Conservation (phyloP, 2,113 vertebrate species). For the Verasper variegatus region DNA sequence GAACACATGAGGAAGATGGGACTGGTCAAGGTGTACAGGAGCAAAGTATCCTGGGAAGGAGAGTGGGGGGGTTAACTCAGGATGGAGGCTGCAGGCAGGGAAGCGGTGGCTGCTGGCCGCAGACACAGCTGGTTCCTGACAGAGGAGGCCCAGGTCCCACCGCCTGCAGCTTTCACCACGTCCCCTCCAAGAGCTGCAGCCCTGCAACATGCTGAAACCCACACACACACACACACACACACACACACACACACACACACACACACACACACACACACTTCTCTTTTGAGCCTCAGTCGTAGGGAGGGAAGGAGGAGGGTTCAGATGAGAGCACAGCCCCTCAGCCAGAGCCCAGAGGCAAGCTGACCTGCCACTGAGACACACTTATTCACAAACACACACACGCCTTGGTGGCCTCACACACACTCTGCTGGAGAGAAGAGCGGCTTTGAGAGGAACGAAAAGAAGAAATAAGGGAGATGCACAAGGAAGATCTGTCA, state of each 20-base stretch:
- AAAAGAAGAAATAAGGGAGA: constrained; percentile 33
- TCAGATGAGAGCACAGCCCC: constrained; percentile 72
- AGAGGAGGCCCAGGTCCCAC: constrained; percentile 81
- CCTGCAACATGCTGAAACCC: constrained; percentile 46
- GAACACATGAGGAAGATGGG: neutral
- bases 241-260: constrained; percentile 50
- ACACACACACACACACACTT: constrained; percentile 55
- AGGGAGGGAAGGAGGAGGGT: constrained; percentile 71
- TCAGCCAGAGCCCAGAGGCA: constrained; percentile 67
- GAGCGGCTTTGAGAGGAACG: constrained; percentile 2
- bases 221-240: constrained; percentile 51
- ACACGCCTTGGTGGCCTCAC: constrained; percentile 23
- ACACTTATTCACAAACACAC: constrained; percentile 44
- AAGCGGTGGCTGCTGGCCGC: constrained; percentile 51
- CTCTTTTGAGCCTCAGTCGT: constrained; percentile 55
- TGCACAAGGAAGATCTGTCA: neutral
- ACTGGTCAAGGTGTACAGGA: constrained; percentile 42
- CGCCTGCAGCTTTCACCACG: constrained; percentile 80
- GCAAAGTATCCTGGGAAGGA: constrained; percentile 25
- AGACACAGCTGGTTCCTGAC: constrained; percentile 91
- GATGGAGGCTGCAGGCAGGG: constrained; percentile 32
- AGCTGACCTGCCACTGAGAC: constrained; percentile 70
- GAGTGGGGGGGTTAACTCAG: neutral
- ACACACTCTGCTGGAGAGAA: constrained; percentile 38
- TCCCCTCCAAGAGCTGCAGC: constrained; percentile 75